Evolutionary conservation across 1,140 invertebrate species (phyloP), one percentile per base, ranked within the genome.

Genomic region (Pogonognathellus flavescens): DNA sequence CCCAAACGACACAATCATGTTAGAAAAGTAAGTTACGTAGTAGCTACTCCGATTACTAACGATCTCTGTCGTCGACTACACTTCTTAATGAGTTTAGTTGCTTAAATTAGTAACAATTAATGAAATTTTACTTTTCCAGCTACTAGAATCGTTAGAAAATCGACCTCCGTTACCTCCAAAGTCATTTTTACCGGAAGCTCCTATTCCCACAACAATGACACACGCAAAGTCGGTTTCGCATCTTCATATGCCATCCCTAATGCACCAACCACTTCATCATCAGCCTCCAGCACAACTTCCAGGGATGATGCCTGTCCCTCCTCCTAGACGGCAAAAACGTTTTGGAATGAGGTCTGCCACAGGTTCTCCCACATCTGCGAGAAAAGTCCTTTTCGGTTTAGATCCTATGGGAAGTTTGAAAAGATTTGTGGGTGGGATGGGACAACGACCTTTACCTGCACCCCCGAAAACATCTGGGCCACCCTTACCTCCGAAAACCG

Each of bases 151-250:
- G 50, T 83, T 89, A 86, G 90, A 91, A 31, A 89, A 88, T 13
- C 92, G 94, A 62, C 96, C 95, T 0, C 95, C 95, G 0, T 90
- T 96, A 82, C 96, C 95, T 13, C 95, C 95, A 0, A 97, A 96
- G 91, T 41, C 80, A 0, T 70, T 83, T 57, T 25, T 20, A 16
- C 57, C 57, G 41, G 31, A 57, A 66, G 49, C 82, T 6, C 49
- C 72, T 8, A 57, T 59, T 7, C n/a, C 20, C 13, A 31, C 25
- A 14, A 57, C 22, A n/a, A 57, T 81, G 80, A 55, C 22, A 18
- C 81, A 41, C 7, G 70, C 70, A 6, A 76, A 76, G 16, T 76
- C 70, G 31, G 16, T 41, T 50, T 41, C 41, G 16, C 31, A 76
- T n/a, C 49, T 76, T 14, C 70, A 41, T 9, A 76, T 18, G n/a